phyloP scores from a whole-genome alignment of 2,888 invertebrate species.

The Brachycybe producta region DNA sequence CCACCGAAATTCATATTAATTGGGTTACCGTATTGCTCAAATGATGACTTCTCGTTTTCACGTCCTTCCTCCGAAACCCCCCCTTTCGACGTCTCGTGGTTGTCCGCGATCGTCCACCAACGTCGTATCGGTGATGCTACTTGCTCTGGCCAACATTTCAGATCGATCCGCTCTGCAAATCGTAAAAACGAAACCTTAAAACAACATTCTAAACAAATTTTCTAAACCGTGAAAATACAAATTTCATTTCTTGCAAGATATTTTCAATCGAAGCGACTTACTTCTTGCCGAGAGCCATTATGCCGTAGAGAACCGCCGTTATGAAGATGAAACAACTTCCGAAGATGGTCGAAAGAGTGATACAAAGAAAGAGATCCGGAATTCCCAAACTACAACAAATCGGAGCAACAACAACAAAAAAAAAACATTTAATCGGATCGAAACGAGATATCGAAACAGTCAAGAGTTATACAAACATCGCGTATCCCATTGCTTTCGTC shows the following conservation, averaged over 20 bases:
- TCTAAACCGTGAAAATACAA: neutral
- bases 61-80: conserved; percentile 5
- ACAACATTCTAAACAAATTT: neutral
- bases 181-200: no score
- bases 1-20: no score
- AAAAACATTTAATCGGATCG: neutral
- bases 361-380: conserved; percentile 64
- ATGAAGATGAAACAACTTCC: conserved; percentile 78
- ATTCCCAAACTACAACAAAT: conserved; percentile 54
- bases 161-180: conserved; percentile 17
- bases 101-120: conserved; percentile 15
- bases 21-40: no score
- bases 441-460: conserved; percentile 1
- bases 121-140: conserved; percentile 13
- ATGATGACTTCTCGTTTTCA: no score
- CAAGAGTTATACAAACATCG: conserved; percentile 52
- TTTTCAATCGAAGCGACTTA: conserved; percentile 43
- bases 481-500: conserved; percentile 75
- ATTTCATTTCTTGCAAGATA: neutral
- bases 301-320: conserved; percentile 78
- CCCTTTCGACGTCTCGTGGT: conserved; percentile 13
- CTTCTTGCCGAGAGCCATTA: conserved; percentile 93
- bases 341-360: conserved; percentile 60
- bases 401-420: conserved; percentile 6
- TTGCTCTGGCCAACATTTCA: conserved; percentile 19